Evolutionary conservation across 1,140 invertebrate species (phyloP).

Genomic region (Aricia agestis): DNA sequence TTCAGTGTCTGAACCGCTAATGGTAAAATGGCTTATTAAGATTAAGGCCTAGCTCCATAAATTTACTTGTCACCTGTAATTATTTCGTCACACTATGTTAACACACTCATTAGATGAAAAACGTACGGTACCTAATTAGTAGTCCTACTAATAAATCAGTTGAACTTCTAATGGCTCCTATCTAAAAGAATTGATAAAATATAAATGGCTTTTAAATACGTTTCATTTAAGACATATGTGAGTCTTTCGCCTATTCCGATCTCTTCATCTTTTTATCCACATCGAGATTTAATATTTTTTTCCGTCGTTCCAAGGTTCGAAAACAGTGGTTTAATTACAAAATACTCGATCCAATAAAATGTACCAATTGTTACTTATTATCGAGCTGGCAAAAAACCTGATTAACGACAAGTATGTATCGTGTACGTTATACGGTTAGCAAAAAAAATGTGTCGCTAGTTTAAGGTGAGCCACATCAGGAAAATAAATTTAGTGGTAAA

Average conservation of each 20-base stretch:
- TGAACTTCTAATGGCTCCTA: neutral
- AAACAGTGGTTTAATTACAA: neutral
- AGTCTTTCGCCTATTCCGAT: neutral
- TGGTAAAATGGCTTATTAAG: conserved; percentile 1
- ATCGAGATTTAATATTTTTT: neutral
- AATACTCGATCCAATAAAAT: conserved; percentile 1
- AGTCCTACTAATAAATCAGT: neutral
- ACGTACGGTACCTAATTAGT: neutral
- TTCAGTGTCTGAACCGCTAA: neutral
- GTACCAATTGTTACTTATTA: conserved; percentile 3
- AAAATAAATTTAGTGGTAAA: neutral
- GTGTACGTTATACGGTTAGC: neutral
- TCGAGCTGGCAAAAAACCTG: neutral
- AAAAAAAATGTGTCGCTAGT: neutral
- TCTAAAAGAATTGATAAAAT: neutral
- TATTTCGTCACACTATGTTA: neutral
- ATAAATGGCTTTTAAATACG: neutral
- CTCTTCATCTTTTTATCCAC: neutral
- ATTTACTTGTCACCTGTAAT: neutral
- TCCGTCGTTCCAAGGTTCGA: neutral
- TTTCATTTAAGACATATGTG: neutral
- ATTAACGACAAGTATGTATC: neutral
- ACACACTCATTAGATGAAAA: neutral
- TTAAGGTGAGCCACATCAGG: neutral
- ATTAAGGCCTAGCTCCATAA: neutral